phyloP scores from a whole-genome alignment of 2,113 vertebrate genomes.

The Zosterops japonicus region DNA sequence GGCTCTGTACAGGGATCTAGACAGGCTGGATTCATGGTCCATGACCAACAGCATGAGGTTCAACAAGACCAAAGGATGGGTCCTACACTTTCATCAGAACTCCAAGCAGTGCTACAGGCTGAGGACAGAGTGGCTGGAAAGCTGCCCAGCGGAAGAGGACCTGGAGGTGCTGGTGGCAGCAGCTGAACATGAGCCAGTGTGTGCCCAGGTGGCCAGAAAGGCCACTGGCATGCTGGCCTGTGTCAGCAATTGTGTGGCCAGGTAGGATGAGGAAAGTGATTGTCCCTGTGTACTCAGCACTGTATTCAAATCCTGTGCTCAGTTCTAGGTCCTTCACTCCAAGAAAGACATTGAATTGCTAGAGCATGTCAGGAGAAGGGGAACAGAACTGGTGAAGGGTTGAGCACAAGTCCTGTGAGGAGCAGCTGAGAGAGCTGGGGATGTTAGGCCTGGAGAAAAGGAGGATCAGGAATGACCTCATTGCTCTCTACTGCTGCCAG shows the following conservation, averaged over 20 bases:
- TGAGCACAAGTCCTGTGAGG: background rate
- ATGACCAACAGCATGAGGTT: accelerated
- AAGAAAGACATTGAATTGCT: background rate
- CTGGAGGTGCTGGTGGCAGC: accelerated
- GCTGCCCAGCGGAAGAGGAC: background rate
- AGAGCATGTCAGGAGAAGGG: accelerated
- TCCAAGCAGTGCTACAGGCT: background rate
- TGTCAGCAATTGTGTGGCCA: accelerated
- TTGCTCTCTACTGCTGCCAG: accelerated
- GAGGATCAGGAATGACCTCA: background rate
- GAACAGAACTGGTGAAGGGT: background rate
- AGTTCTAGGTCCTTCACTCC: accelerated
- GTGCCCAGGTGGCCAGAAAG: background rate
- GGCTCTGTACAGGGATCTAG: background rate
- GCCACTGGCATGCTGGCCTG: background rate
- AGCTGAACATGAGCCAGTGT: accelerated
- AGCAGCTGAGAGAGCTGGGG: accelerated
- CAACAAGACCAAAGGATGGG: accelerated
- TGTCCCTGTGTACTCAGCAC: accelerated
- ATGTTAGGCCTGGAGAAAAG: background rate
- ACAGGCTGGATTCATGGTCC: accelerated
- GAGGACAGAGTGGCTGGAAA: background rate
- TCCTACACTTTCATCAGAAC: background rate
- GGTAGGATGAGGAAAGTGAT: no score
- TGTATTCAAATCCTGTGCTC: background rate